Evolutionary conservation across 2,888 invertebrate genomes (phyloP).

Genomic region (Ommatoiulus sabulosus): DNA sequence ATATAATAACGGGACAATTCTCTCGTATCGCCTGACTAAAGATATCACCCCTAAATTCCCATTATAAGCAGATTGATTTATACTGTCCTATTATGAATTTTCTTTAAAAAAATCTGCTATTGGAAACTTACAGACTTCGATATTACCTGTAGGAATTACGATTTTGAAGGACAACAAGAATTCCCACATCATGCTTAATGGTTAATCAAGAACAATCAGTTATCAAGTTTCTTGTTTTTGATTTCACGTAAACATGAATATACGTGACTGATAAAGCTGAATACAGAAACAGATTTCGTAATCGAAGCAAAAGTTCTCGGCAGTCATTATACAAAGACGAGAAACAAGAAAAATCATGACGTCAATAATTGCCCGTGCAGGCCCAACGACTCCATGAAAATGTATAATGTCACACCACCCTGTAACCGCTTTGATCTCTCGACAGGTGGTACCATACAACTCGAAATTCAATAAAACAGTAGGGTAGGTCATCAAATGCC

Average conservation of each 20-base stretch:
- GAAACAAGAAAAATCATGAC: not conserved
- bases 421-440: not conserved
- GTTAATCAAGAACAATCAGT: not conserved
- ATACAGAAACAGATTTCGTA: not conserved
- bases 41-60: too few species aligned
- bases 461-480: slow-evolving; percentile 10
- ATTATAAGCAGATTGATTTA: too few species aligned
- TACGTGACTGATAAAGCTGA: not conserved
- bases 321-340: not conserved
- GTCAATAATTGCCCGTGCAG: not conserved
- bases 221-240: not conserved
- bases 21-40: too few species aligned
- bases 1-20: too few species aligned
- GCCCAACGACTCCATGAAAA: not conserved
- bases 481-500: not conserved
- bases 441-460: not conserved
- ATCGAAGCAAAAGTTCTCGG: not conserved
- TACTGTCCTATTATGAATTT: too few species aligned
- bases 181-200: not conserved
- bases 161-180: not conserved
- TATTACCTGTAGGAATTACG: too few species aligned
- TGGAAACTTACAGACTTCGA: too few species aligned
- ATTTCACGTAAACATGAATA: not conserved
- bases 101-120: too few species aligned
- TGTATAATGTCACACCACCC: not conserved